Conservation (phyloP, 2,113 vertebrate species). For the Stegostoma tigrinum region DNA sequence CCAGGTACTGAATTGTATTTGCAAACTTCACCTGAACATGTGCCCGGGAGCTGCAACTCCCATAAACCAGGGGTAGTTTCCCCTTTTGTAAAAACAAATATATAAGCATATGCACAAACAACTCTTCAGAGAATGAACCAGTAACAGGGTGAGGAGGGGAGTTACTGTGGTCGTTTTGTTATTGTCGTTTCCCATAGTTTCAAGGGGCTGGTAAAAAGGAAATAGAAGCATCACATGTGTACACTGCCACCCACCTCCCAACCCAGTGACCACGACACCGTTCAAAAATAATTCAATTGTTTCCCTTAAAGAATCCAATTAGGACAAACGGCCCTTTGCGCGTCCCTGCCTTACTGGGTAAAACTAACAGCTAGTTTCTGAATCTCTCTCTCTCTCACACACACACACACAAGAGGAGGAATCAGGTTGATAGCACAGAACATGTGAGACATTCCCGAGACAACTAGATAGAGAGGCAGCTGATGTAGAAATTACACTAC, state of each 20-base stretch:
- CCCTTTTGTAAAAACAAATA: too few relatives aligned
- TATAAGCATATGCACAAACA: neutral
- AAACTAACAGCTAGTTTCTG: neutral
- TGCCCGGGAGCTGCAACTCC: neutral
- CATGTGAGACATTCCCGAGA: neutral
- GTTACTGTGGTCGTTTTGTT: neutral
- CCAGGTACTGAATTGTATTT: neutral
- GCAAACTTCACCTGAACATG: neutral
- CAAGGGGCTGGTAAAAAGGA: neutral
- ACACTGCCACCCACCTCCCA: neutral
- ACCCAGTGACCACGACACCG: neutral
- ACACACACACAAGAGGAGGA: neutral
- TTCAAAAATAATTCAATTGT: neutral
- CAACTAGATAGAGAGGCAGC: neutral
- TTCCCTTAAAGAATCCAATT: neutral
- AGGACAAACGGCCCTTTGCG: neutral
- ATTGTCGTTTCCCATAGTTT: neutral
- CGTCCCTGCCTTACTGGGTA: neutral
- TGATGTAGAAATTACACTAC: neutral
- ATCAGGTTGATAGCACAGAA: neutral
- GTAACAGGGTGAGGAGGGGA: neutral
- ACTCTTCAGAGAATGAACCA: neutral
- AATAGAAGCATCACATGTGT: neutral
- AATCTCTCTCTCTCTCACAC: neutral
- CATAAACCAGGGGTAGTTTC: too few relatives aligned